Conservation (phyloP, 2,888 invertebrate genomes). For the Ernsta delagoae region DNA sequence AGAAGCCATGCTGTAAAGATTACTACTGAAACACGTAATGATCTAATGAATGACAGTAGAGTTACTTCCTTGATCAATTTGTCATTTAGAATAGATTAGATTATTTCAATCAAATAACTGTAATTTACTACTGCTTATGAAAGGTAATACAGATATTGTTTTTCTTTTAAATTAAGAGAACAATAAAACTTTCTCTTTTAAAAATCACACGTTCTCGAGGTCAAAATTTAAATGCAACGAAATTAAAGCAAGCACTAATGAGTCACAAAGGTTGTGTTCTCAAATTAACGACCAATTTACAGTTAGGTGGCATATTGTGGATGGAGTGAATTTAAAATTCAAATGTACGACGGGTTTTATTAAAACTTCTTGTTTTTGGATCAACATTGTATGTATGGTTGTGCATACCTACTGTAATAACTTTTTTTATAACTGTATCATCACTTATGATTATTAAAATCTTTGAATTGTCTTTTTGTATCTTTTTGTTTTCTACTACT, state of each 20-base stretch:
- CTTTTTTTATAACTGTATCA: not conserved
- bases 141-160: not conserved
- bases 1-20: too few relatives aligned
- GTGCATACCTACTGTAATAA: not conserved
- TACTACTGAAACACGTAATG: too few relatives aligned
- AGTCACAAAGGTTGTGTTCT: constrained; percentile 44
- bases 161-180: not conserved
- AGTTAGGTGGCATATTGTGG: constrained; percentile 33
- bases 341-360: constrained; percentile 10
- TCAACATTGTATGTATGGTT: not conserved
- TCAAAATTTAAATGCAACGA: constrained; percentile 44
- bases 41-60: not conserved
- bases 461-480: too few relatives aligned
- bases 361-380: constrained; percentile 15
- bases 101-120: not conserved
- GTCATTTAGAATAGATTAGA: not conserved
- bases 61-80: not conserved
- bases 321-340: constrained; percentile 21
- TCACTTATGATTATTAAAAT: not conserved
- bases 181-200: constrained; percentile 46
- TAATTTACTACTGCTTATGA: not conserved
- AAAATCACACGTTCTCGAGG: constrained; percentile 43
- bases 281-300: constrained; percentile 23
- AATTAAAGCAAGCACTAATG: constrained; percentile 45
- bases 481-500: not conserved